Base-by-base conservation (phyloP, 2,113 vertebrate genomes). In the Todiramphus saurophagus region DNA sequence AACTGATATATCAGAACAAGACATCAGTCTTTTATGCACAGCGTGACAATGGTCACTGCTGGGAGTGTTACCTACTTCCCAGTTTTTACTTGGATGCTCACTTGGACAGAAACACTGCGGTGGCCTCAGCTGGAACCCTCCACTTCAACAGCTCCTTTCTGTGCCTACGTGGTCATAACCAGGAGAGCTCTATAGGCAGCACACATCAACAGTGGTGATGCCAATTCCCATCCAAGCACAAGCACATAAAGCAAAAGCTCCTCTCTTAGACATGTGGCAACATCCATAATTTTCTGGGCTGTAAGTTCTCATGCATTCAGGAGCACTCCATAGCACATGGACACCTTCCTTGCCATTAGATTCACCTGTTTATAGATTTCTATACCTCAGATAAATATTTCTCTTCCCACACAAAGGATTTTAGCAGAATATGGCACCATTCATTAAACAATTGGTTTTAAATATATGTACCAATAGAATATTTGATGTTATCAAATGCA, bases 401-500 rank as follows among this genome's bases (percentile, higher is more conserved):
- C 39, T 19, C 11, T n/a, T 70, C 11, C 17, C 33, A 48, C 14
- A n/a, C 25, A 88, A 51, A 63, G 4, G 3, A 33, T 35, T 79
- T 80, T 23, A 35, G 28, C 4, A 7, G 48, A 91, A 50, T 62
- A 43, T 9, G 8, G 50, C 53, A 83, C 31, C 44, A 72, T 86
- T 93, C 51, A 6, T 87, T 77, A 75, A 68, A 91, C 17, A 92
- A 96, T 27, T 39, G 30, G 64, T 94, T 97, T 96, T 79, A 90
- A 59, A 30, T 50, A 68, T 80, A 59, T 39, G 67, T 20, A 93
- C 25, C 80, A 92, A 94, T 5, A 83, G 63, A 77, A n/a, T 64
- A 93, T 70, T 77, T 73, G 14, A 24, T 10, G 46, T 46, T 75
- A 88, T 39, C 18, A 91, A 97, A 96, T 63, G 35, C 50, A 53